Base-by-base conservation (phyloP, 2,888 invertebrate genomes). In the Pammene fasciana region DNA sequence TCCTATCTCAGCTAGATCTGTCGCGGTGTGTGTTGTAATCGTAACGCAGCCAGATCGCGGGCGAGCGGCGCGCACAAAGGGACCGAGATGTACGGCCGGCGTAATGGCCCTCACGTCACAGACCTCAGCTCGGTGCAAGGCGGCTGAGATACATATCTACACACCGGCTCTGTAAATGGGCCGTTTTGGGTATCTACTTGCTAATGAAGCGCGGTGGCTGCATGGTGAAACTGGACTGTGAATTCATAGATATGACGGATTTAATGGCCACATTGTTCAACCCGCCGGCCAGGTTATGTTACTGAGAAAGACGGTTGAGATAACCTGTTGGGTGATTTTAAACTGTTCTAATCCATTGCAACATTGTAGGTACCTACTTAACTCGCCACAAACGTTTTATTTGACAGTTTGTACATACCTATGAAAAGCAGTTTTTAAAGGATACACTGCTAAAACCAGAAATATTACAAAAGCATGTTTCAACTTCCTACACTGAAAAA, bases 161-260 rank as follows among this genome's bases (percentile, higher is more conserved):
- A 82, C 86, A 87, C 87, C 79, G 86, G 84, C 87, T 87, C 87
- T 87, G 87, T 88, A 90, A 90, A 90, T 90, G 88, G 88, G 79
- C 88, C 86, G 89, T 91, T 92, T 92, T 87, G 89, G 91, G 88
- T 87, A 90, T 90, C 90, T 86, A 86, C 87, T 90, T 89, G 88
- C 90, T 92, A 92, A 92, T 92, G 92, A 91, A 92, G 87, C 84
- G 79, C 80, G 77, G 80, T 60, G 80, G 77, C 84, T 82, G 83
- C 82, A 84, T 82, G 79, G 86, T 83, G 83, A 86, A 90, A 89
- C 88, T 86, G 80, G 86, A 83, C 84, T 84, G 83, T 82, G 86
- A 84, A 88, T 86, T 84, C 82, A 86, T 81, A 86, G 87, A 88
- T 90, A 88, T 89, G 87, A 87, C 82, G 78, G 78, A 81, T 78